phyloP scores from a whole-genome alignment of 1,140 invertebrate genomes.

The Hycleus phaleratus region DNA sequence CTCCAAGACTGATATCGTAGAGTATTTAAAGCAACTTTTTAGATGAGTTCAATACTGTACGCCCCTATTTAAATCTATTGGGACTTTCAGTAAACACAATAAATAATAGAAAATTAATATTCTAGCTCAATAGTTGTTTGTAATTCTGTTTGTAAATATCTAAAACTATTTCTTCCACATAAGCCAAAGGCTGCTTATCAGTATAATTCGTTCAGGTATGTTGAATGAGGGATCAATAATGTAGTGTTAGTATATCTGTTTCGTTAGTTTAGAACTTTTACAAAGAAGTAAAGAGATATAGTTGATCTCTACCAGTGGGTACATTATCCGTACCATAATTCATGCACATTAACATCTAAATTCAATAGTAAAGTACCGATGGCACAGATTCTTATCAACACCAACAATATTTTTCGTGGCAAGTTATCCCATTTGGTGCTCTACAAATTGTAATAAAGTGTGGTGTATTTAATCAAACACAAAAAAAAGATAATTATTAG shows the following conservation, averaged over 20 bases:
- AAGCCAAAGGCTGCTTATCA: conserved; percentile 25
- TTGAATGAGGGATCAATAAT: conserved; percentile 39
- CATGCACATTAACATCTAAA: neutral
- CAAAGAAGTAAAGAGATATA: too few species aligned
- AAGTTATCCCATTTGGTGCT: too few species aligned
- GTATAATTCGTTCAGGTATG: conserved; percentile 37
- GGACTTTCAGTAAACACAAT: too few species aligned
- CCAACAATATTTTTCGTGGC: too few species aligned
- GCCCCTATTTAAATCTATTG: neutral
- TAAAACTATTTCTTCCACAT: conserved; percentile 20
- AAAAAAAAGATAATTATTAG: conserved; percentile 8
- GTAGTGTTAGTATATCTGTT: conserved; percentile 27
- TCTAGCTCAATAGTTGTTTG: conserved; percentile 18
- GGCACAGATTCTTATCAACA: neutral
- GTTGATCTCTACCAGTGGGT: neutral
- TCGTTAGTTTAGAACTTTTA: too few species aligned
- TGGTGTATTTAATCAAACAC: conserved; percentile 2
- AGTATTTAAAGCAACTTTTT: neutral
- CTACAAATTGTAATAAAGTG: too few species aligned
- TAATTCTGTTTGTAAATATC: conserved; percentile 18
- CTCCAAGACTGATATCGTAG: neutral
- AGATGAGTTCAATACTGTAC: neutral
- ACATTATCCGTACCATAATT: conserved; percentile 8
- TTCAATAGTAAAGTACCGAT: neutral
- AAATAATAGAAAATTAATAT: too few species aligned